Conservation (phyloP, 2,797 vertebrate genomes). For the Phaenicophaeus curvirostris region DNA sequence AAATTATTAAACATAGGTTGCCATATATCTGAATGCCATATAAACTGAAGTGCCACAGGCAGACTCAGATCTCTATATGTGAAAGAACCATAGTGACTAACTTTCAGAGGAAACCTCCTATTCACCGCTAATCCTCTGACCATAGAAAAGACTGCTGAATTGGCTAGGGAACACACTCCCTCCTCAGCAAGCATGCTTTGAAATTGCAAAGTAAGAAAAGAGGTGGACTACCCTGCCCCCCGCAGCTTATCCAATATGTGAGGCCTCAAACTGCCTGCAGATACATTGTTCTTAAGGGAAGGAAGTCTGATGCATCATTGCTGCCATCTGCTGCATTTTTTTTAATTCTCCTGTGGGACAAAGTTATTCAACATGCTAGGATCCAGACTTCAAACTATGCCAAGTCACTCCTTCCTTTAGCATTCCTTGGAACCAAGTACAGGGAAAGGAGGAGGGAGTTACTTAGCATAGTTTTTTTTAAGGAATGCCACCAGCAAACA, state of each 20-base stretch:
- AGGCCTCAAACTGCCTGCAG: not conserved
- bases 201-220: not conserved
- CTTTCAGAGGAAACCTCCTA: not conserved
- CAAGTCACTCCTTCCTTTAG: slow-evolving; percentile 43
- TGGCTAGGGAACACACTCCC: not conserved
- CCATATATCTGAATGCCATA: not conserved
- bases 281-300: not conserved
- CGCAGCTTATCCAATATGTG: not conserved
- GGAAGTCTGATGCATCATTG: slow-evolving; percentile 59
- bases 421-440: not conserved
- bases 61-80: not conserved
- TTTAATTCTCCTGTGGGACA: slow-evolving; percentile 12
- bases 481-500: slow-evolving; percentile 29
- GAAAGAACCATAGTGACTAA: not conserved
- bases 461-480: slow-evolving; percentile 41
- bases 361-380: slow-evolving; percentile 22
- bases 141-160: not conserved
- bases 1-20: not conserved
- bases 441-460: slow-evolving; percentile 4
- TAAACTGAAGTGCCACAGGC: not conserved
- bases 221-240: not conserved
- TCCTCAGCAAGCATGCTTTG: not conserved
- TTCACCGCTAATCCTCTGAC: not conserved
- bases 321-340: slow-evolving; percentile 70
- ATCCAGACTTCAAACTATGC: slow-evolving; percentile 3